These are phyloP conservation scores for Drosophila ezoana DNA, from an alignment of 2,888 invertebrate genomes.

Conservation along the genomic window DNA sequence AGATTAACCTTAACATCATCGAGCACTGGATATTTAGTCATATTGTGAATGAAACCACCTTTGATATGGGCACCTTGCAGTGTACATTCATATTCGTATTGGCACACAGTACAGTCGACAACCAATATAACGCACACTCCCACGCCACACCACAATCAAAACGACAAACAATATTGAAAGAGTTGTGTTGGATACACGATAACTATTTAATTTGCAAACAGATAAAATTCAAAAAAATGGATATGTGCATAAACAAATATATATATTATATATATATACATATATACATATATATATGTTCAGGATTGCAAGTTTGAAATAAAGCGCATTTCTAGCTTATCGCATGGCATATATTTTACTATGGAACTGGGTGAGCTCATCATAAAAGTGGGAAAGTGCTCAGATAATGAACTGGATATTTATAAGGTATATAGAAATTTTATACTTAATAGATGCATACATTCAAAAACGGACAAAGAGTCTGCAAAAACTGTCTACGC, in stretches of 20 bases:
- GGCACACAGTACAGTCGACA: conserved; percentile 17
- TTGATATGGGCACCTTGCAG: conserved; percentile 16
- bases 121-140: conserved; percentile 15
- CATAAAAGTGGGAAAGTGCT: background rate
- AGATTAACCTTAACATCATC: conserved; percentile 3
- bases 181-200: conserved; percentile 9
- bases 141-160: conserved; percentile 13
- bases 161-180: conserved; percentile 14
- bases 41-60: conserved; percentile 37
- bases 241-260: background rate
- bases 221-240: background rate
- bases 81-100: background rate
- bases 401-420: background rate
- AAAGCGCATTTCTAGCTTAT: conserved; percentile 69
- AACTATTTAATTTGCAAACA: conserved; percentile 13
- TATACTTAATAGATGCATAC: too few relatives aligned
- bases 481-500: too few relatives aligned
- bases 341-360: conserved; percentile 6
- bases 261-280: background rate
- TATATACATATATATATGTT: conserved; percentile 28
- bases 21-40: conserved; percentile 3
- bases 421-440: background rate
- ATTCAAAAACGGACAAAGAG: too few relatives aligned
- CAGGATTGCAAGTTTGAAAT: conserved; percentile 50
- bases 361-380: background rate